These are phyloP conservation scores for Lithophane socia DNA, from an alignment of 2,888 invertebrate species.

Conservation along the genomic window DNA sequence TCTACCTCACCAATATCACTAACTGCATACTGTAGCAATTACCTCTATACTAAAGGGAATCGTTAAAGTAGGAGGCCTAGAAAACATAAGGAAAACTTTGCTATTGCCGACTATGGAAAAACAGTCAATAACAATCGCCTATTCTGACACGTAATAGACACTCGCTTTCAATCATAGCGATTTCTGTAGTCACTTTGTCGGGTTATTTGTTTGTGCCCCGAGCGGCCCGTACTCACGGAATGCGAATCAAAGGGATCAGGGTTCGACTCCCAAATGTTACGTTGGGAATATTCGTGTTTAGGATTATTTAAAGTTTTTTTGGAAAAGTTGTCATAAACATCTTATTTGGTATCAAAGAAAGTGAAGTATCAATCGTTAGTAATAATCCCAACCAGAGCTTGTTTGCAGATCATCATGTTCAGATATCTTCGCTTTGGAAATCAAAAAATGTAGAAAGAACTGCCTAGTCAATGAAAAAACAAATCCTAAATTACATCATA, in stretches of 20 bases:
- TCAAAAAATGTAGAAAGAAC: no score
- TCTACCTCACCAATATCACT: not conserved
- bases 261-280: constrained; percentile 54
- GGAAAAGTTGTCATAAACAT: not conserved
- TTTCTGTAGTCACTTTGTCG: constrained; percentile 75
- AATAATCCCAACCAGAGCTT: no score
- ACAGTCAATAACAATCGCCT: not conserved
- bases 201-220: constrained; percentile 80
- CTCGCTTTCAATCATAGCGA: constrained; percentile 70
- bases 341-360: not conserved
- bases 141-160: constrained; percentile 62
- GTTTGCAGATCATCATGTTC: no score
- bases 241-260: constrained; percentile 72
- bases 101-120: not conserved
- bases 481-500: not conserved
- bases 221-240: constrained; percentile 71
- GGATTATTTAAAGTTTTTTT: constrained; percentile 29
- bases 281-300: constrained; percentile 44
- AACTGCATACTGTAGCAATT: no score
- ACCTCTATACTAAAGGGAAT: not conserved
- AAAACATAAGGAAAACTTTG: no score
- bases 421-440: no score
- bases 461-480: no score
- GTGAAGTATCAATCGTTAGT: not conserved
- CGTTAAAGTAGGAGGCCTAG: not conserved